Conservation (phyloP, 2,113 vertebrate genomes). For the Mustela nigripes region DNA sequence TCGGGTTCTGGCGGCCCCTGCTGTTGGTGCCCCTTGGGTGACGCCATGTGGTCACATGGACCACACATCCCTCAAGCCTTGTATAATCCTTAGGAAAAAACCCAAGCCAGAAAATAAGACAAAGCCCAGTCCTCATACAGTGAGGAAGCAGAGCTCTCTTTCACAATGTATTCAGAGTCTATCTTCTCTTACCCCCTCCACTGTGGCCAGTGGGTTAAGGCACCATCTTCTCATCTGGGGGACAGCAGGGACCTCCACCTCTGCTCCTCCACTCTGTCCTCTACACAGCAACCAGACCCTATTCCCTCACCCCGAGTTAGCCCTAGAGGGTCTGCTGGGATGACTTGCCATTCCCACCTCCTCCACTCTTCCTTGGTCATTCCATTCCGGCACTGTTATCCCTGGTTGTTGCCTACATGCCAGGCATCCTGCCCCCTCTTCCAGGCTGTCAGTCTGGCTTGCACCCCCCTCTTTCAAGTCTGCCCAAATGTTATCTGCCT, state of each 20-base stretch:
- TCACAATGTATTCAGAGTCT: neutral
- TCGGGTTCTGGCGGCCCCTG: neutral
- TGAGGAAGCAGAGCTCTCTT: neutral
- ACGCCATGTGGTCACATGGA: neutral
- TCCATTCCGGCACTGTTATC: neutral
- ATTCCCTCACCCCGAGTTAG: neutral
- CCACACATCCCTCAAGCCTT: neutral
- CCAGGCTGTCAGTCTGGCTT: neutral
- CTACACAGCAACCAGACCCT: rapidly evolving
- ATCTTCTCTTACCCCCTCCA: neutral
- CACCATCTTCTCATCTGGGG: neutral
- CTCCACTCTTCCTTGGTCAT: neutral
- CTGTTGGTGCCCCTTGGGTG: neutral
- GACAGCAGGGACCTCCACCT: neutral
- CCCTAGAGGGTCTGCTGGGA: neutral
- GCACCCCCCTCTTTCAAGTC: neutral
- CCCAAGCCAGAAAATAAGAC: neutral
- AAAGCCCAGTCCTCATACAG: neutral
- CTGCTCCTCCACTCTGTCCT: neutral
- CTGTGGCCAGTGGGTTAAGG: neutral
- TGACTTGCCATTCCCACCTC: rapidly evolving
- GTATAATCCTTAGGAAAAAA: neutral
- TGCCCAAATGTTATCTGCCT: no score
- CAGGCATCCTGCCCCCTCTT: neutral
- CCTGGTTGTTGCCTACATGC: rapidly evolving